Evolutionary conservation across 2,797 vertebrate genomes (phyloP).

Genomic region (Pseudopleuronectes americanus): DNA sequence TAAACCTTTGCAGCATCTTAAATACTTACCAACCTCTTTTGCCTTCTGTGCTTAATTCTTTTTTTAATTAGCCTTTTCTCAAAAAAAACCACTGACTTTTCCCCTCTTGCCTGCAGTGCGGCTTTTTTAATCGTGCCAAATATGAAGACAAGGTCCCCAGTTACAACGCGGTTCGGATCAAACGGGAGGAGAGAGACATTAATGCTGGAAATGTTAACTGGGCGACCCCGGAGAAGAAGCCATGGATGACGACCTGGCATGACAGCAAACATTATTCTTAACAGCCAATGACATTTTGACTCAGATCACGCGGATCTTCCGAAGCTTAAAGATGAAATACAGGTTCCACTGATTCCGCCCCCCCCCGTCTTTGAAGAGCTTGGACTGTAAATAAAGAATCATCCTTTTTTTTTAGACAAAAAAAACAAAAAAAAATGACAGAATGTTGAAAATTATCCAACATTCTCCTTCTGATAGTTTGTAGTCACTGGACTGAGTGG

Average conservation of each 20-base stretch:
- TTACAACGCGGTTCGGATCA: constrained; percentile 94
- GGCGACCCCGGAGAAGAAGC: constrained; percentile 88
- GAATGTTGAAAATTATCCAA: constrained; percentile 35
- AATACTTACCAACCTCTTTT: constrained; percentile 22
- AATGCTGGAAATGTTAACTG: constrained; percentile 79
- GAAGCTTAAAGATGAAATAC: constrained; percentile 38
- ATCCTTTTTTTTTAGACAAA: too few species aligned
- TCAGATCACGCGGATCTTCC: constrained; percentile 20
- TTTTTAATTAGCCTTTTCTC: constrained; percentile 16
- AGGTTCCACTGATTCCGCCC: constrained; percentile 25
- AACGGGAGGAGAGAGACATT: constrained; percentile 87
- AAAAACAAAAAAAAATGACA: constrained; percentile 15
- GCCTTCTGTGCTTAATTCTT: constrained; percentile 22
- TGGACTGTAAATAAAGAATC: constrained; percentile 58
- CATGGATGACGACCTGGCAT: constrained; percentile 95
- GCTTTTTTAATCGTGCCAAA: constrained; percentile 94
- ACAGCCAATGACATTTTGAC: constrained; percentile 39
- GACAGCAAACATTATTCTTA: constrained; percentile 87
- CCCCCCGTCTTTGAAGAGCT: constrained; percentile 43
- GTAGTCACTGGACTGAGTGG: constrained; percentile 56
- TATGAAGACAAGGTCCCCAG: constrained; percentile 92
- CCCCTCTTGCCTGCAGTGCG: constrained; percentile 82
- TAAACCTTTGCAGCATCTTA: constrained; percentile 30
- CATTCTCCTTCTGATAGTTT: constrained; percentile 28
- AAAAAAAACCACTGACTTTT: constrained; percentile 3